Base-by-base conservation (phyloP, 2,113 vertebrate species). In the Girardinichthys multiradiatus region DNA sequence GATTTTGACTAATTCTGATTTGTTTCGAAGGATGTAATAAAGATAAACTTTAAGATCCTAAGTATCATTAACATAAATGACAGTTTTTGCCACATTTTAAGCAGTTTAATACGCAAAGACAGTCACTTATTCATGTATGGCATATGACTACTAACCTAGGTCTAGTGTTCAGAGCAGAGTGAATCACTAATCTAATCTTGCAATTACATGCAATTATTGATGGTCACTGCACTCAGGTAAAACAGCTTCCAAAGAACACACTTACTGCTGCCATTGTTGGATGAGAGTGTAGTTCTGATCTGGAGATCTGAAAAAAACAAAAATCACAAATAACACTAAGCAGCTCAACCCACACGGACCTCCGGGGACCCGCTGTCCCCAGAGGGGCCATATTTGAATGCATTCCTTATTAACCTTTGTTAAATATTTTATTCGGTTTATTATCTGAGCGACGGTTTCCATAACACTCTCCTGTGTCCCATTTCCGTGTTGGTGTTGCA, bases 251-350 rank as follows among this genome's bases (percentile, higher is more conserved):
- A 4, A 24, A 1, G 61, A 24, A 19, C 2, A 27, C 6, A 92
- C 93, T 94, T 82, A 94, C 94, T 64, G 92, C 94, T 91, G 94
- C 93, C 94, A 94, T 94, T 80, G 82, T 92, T 33, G 39, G 68
- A 68, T 24, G 58, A 68, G 33, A 48, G 39, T 33, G 10, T 48
- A 33, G 83, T 77, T 88, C 64, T 58, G 81, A 76, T 73, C 37
- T 51, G 79, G 70, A 85, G 31, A 60, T 75, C 63, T 39, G 70
- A 77, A 80, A 6, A 1, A 45, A 65, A 69, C 30, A 80, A 70
- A 64, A 67, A 89, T 10, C 29, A 3, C 0, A 12, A 81, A 17
- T 39, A 37, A 63, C 10, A 29, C 0, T 35, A 19, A 31, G 26
- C 27, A 1, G 31, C 63, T 12, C 29, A 2, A 19, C 21, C 4